phyloP scores from a whole-genome alignment of 2,888 invertebrate species.

The Chesias legatella region DNA sequence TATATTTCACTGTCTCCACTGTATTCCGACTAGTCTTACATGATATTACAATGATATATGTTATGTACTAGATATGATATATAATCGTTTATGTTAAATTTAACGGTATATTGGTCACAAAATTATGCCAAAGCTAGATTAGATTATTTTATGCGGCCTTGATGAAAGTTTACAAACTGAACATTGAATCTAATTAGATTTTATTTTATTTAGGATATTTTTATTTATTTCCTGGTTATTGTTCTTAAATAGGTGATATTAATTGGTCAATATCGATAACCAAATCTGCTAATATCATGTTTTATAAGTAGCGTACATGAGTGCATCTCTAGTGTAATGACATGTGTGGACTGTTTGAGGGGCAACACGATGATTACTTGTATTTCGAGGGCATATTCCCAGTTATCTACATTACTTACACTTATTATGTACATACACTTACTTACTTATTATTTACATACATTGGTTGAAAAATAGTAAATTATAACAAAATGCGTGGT shows the following conservation, averaged over 20 bases:
- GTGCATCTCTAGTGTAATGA: not conserved
- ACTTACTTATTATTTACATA: no score
- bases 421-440: no score
- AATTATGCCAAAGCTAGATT: constrained; percentile 69
- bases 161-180: constrained; percentile 10
- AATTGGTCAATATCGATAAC: constrained; percentile 1
- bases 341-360: no score
- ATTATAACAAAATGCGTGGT: no score
- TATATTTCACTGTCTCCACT: constrained; percentile 46
- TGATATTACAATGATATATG: not conserved
- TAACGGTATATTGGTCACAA: constrained; percentile 59
- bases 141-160: constrained; percentile 33
- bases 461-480: no score
- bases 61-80: no score
- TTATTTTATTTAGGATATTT: constrained; percentile 5
- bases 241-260: not conserved
- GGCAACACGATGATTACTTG: no score
- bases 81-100: constrained; percentile 1
- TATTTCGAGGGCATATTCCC: no score
- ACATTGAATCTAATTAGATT: constrained; percentile 7
- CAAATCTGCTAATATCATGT: not conserved
- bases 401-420: no score
- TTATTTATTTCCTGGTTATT: constrained; percentile 10
- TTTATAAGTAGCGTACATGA: no score
- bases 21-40: constrained; percentile 46